A percentile compares a stretch with the other conserved stretches of the same genome.
Evolutionary conservation across 92 coral and sea anemone genomes (phyloP).

Genomic region (Umimayanthus chanpuru): DNA sequence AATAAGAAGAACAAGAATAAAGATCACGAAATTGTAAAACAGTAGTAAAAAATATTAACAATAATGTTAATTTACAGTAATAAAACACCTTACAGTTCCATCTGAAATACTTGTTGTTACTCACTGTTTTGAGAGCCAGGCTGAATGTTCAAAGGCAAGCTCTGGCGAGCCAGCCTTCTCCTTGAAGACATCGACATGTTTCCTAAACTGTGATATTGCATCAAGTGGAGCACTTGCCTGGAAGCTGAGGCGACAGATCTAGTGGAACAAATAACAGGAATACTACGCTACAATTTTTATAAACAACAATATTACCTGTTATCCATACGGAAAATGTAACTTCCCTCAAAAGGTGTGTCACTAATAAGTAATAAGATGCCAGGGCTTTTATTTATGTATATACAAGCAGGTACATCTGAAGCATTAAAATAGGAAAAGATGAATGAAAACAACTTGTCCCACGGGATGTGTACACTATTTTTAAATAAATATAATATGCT

Average conservation of each 20-base stretch:
- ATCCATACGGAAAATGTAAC: neutral
- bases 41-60: too few species aligned
- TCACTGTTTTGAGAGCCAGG: constrained; percentile 99
- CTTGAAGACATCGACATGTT: constrained; percentile 96
- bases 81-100: too few species aligned
- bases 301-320: neutral
- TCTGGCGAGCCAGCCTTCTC: constrained; percentile 93
- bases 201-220: constrained; percentile 97
- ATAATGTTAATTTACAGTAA: too few species aligned
- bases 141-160: constrained; percentile 95
- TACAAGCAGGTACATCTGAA: neutral
- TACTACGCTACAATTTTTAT: neutral
- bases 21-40: too few species aligned
- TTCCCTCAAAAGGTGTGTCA: neutral
- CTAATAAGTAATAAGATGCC: too few species aligned
- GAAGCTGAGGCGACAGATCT: constrained; percentile 95
- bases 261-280: constrained; percentile 18
- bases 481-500: too few species aligned
- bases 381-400: too few species aligned
- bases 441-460: neutral
- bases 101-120: constrained; percentile 3
- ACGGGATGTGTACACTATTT: too few species aligned
- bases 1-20: too few species aligned
- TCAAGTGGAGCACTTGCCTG: constrained; percentile 97
- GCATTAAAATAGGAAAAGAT: neutral